Evolutionary conservation across 2,113 vertebrate genomes (phyloP).

Genomic region (Coptodon rendalli): DNA sequence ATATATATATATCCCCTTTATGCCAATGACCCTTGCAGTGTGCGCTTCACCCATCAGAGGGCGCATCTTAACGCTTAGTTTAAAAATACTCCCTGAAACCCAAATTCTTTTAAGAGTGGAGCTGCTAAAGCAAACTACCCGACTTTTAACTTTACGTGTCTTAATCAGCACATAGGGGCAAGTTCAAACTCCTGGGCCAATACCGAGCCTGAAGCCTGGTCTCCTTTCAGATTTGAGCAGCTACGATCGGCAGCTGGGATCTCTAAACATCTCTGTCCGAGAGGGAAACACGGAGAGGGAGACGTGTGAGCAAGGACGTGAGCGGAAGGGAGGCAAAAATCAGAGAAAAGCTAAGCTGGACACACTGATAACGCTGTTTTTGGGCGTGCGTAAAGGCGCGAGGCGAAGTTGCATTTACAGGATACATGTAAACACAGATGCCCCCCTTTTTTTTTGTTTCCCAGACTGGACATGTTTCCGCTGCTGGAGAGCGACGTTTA

Average conservation of each 20-base stretch:
- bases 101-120: neutral
- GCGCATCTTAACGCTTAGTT: conserved; percentile 1
- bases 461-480: conserved; percentile 27
- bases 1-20: neutral
- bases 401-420: neutral
- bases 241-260: neutral
- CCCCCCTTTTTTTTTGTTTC: neutral
- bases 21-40: neutral
- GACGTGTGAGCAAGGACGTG: neutral
- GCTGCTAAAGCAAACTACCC: conserved; percentile 10
- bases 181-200: neutral
- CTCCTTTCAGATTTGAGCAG: neutral
- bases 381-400: conserved; percentile 12
- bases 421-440: conserved; percentile 6
- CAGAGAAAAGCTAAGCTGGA: conserved; percentile 1
- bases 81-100: conserved; percentile 9
- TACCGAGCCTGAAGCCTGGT: neutral
- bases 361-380: neutral
- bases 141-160: neutral
- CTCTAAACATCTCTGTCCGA: conserved; percentile 25
- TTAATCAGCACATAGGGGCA: neutral
- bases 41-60: conserved; percentile 6
- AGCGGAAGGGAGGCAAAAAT: conserved; percentile 32
- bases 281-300: conserved; percentile 15
- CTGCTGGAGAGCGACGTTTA: conserved; percentile 8